Conservation (phyloP, 35 echinoderm and acorn worm genomes). For the Acanthaster planci region DNA sequence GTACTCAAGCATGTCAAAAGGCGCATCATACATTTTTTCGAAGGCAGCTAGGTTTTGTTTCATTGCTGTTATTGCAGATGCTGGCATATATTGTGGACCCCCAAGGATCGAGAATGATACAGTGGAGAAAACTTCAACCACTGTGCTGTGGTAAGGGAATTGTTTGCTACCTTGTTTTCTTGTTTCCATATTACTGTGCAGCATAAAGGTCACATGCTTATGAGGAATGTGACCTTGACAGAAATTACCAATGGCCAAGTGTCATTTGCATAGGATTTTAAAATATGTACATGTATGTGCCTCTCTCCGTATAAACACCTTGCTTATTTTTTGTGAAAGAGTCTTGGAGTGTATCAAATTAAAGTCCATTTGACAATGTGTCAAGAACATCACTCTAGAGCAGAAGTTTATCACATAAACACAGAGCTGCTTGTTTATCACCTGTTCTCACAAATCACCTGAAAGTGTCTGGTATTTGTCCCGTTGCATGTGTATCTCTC, state of each 20-base stretch:
- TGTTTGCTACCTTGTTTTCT: not conserved
- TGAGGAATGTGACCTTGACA: too few species aligned
- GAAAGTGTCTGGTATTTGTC: not conserved
- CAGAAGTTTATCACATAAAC: constrained; percentile 12
- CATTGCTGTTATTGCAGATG: constrained; percentile 27
- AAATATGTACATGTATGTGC: too few species aligned
- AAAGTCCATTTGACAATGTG: too few species aligned
- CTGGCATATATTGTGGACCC: constrained; percentile 90
- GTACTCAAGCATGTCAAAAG: too few species aligned
- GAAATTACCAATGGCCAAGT: too few species aligned
- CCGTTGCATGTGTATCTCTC: not conserved
- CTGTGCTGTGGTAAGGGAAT: constrained; percentile 85
- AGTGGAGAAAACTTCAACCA: constrained; percentile 78
- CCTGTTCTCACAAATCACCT: not conserved
- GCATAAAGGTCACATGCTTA: too few species aligned
- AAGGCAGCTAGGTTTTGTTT: too few species aligned
- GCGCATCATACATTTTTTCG: too few species aligned
- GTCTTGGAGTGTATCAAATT: too few species aligned
- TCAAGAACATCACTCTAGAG: not conserved
- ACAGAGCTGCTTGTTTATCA: constrained; percentile 7
- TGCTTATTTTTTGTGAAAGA: too few species aligned
- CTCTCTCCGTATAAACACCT: too few species aligned
- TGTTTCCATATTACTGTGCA: not conserved
- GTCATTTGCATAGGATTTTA: too few species aligned
- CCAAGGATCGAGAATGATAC: constrained; percentile 85